A percentile compares a stretch with the other conserved stretches of the same genome.
These are phyloP conservation scores for Psephotus haematonotus DNA, from an alignment of 2,113 vertebrate species.

Conservation along the genomic window DNA sequence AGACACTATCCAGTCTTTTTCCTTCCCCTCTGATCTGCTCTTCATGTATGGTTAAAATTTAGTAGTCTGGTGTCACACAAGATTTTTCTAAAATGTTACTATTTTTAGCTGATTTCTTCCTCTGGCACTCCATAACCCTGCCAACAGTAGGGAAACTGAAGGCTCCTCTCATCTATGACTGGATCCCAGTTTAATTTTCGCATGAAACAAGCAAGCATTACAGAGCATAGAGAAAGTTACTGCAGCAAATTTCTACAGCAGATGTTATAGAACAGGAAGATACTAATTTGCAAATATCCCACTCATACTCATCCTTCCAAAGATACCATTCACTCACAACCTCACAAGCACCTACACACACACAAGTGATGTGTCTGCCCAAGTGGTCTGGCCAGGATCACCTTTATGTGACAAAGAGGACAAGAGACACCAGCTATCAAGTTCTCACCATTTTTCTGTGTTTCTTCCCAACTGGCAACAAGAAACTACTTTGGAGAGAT, in stretches of 20 bases:
- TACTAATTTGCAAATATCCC: neutral
- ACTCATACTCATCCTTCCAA: neutral
- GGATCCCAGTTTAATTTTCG: neutral
- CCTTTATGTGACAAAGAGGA: rapidly evolving
- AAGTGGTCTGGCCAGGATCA: neutral
- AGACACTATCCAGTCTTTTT: neutral
- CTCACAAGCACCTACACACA: neutral
- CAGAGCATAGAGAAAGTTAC: neutral
- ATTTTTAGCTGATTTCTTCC: neutral
- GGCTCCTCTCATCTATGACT: neutral
- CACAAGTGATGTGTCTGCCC: neutral
- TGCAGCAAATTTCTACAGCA: neutral
- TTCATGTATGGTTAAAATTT: neutral
- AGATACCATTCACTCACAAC: neutral
- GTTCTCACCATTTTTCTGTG: neutral
- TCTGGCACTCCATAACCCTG: neutral
- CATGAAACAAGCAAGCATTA: neutral
- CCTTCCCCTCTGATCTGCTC: neutral
- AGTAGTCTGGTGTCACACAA: neutral
- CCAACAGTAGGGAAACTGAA: neutral
- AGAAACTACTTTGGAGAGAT: neutral
- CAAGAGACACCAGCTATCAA: neutral
- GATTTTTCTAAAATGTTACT: neutral
- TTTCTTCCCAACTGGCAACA: neutral
- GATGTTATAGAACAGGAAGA: neutral